phyloP scores from a whole-genome alignment of 1,140 invertebrate species.

The Drosophila jambulina region DNA sequence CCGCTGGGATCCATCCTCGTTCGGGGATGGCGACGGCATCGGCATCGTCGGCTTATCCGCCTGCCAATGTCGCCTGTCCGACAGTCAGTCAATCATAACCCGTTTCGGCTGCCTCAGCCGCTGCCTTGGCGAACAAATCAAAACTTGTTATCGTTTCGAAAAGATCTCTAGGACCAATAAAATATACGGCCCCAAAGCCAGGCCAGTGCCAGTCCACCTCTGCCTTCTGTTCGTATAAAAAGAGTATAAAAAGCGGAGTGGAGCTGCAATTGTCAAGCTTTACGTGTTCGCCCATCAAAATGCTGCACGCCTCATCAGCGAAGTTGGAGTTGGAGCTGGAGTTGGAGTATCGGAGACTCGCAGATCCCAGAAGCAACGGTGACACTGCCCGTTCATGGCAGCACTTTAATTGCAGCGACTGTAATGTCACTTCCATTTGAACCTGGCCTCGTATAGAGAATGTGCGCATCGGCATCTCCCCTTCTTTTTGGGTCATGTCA shows the following conservation, averaged over 20 bases:
- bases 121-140: constrained; percentile 75
- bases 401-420: constrained; percentile 73
- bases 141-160: constrained; percentile 78
- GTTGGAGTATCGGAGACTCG: neutral
- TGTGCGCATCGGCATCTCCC: constrained; percentile 12
- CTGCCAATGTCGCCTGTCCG: constrained; percentile 67
- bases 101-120: constrained; percentile 60
- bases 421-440: constrained; percentile 79
- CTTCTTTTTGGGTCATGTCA: constrained; percentile 74
- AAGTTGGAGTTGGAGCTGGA: neutral
- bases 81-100: constrained; percentile 80
- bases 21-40: constrained; percentile 4
- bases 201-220: constrained; percentile 42
- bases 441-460: constrained; percentile 39
- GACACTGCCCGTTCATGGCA: constrained; percentile 28
- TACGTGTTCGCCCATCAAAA: constrained; percentile 77
- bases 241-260: constrained; percentile 19
- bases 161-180: constrained; percentile 78
- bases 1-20: constrained; percentile 16
- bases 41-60: constrained; percentile 54
- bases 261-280: constrained; percentile 66
- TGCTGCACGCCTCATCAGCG: constrained; percentile 71
- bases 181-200: constrained; percentile 53
- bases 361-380: constrained; percentile 11
- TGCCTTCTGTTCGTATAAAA: constrained; percentile 7